Evolutionary conservation across 2,113 vertebrate genomes (phyloP), one percentile per base, ranked within the genome.

Genomic region (Ia io): DNA sequence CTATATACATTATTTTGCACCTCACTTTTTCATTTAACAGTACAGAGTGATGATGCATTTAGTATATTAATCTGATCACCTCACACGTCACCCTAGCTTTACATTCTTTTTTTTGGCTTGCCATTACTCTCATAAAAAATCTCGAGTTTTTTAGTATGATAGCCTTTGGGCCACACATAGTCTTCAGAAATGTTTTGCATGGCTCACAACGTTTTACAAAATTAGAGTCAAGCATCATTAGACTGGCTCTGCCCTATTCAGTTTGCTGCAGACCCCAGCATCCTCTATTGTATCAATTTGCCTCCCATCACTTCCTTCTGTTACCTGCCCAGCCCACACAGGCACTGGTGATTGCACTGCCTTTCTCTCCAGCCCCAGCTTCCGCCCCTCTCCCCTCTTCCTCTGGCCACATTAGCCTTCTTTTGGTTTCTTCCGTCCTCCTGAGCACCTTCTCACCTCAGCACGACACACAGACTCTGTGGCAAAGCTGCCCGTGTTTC

Each of bases 131-230:
- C 49, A 23, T 2, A 30, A 42, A 76, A 47, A 69, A 35, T 76
- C 40, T 84, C 10, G 0, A 32, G 16, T 61, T 87, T 49, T 87
- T 95, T 71, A 59, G 37, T 35, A 73, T 61, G 4, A 12, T 32
- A 32, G 65, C 32, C 17, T 76, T 11, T 2, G 22, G 61, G 25
- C 20, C n/a, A 2, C 32, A 74, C 1, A 7, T 44, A 18, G 20
- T 93, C 35, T 95, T 56, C 63, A 83, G n/a, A 86, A 74, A 63
- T 71, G 47, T 70, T 89, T 80, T 47, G 9, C n/a, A 6, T 28
- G 61, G 20, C 37, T 56, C 47, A 23, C 5, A 51, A 4, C 56
- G 18, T 63, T 85, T 74, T 32, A 28, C 47, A 82, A 71, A 67
- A 59, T 87, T 16, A 44, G 67, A 84, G 40, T 30, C 25, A 30